phyloP scores from a whole-genome alignment of 2,888 invertebrate species.

The Lasioglossum zephyrum region DNA sequence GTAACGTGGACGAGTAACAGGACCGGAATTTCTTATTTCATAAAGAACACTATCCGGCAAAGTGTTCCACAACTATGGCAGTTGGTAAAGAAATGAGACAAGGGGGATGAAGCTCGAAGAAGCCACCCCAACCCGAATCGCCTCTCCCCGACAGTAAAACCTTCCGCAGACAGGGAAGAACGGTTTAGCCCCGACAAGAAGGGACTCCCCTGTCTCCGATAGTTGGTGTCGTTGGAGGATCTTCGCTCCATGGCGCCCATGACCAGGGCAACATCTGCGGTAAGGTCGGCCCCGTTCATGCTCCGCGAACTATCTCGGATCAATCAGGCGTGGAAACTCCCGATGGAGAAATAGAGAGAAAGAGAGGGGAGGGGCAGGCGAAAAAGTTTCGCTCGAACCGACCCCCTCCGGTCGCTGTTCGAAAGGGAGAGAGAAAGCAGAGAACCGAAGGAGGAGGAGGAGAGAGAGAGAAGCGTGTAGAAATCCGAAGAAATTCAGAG shows the following conservation, averaged over 20 bases:
- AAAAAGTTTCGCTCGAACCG: conserved; percentile 1
- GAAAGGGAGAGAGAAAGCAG: background rate
- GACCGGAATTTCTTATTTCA: background rate
- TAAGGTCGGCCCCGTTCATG: conserved; percentile 16
- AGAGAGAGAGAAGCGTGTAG: background rate
- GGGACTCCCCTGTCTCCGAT: background rate
- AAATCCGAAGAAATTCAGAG: conserved; percentile 20
- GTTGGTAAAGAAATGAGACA: background rate
- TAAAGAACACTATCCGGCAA: background rate
- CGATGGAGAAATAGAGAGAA: background rate
- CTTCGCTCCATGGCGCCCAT: conserved; percentile 2
- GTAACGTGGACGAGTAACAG: background rate
- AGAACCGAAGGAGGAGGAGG: background rate
- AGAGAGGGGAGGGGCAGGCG: background rate
- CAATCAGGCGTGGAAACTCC: background rate
- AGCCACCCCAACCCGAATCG: background rate
- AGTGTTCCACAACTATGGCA: background rate
- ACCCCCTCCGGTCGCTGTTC: background rate
- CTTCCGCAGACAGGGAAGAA: background rate
- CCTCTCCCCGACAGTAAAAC: background rate
- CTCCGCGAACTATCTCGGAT: conserved; percentile 8
- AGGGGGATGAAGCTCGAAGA: background rate
- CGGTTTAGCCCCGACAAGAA: background rate
- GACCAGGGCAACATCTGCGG: conserved; percentile 3
- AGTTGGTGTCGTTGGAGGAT: background rate